phyloP scores from a whole-genome alignment of 2,113 vertebrate species.

The Fregata magnificens region DNA sequence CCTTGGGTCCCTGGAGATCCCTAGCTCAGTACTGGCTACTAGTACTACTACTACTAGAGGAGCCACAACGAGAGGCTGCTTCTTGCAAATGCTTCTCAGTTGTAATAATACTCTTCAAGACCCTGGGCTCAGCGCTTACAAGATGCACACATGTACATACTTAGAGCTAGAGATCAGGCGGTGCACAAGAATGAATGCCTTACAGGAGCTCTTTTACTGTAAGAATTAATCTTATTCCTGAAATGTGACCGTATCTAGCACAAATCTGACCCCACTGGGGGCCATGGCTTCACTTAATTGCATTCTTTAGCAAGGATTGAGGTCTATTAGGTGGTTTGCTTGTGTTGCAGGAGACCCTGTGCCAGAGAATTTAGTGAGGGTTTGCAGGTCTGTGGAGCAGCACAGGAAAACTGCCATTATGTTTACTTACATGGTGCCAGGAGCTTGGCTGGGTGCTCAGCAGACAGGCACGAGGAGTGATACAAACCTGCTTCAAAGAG shows the following conservation, averaged over 20 bases:
- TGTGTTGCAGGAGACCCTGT: background rate
- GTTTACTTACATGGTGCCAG: background rate
- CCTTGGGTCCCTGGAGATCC: background rate
- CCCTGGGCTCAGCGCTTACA: background rate
- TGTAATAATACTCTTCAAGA: background rate
- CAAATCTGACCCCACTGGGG: conserved; percentile 5
- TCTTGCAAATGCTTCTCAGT: background rate
- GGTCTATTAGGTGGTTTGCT: conserved; percentile 9
- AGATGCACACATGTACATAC: background rate
- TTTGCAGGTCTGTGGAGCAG: background rate
- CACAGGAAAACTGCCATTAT: background rate
- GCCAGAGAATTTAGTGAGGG: background rate
- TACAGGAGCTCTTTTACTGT: conserved; percentile 42
- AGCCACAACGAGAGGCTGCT: background rate
- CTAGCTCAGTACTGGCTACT: rapidly evolving
- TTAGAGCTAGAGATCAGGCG: background rate
- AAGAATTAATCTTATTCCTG: conserved; percentile 56
- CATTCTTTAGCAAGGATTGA: conserved; percentile 47
- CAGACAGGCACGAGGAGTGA: background rate
- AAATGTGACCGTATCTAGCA: conserved; percentile 26
- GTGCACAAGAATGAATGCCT: background rate
- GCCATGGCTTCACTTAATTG: conserved; percentile 12
- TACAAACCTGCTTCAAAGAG: background rate
- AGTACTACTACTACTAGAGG: no score
- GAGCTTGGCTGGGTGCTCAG: background rate